phyloP scores from a whole-genome alignment of 2,888 invertebrate genomes.

The Conchocele bisecta region DNA sequence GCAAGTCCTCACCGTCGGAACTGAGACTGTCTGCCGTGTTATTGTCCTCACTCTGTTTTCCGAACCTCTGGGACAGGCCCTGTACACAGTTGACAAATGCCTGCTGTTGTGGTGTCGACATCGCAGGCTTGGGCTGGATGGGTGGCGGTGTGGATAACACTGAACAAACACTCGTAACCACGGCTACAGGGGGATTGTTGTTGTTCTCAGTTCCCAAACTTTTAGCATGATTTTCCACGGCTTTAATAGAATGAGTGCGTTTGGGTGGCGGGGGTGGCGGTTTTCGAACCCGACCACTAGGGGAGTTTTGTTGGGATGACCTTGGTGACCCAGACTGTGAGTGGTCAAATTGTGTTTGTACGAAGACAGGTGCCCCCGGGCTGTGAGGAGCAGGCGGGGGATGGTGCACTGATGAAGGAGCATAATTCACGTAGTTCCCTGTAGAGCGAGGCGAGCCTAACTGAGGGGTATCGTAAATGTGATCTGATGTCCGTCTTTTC shows the following conservation, averaged over 20 bases:
- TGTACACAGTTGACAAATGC: conserved; percentile 82
- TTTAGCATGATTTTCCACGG: conserved; percentile 12
- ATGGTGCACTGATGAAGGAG: conserved; percentile 59
- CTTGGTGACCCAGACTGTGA: conserved; percentile 64
- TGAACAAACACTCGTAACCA: not conserved
- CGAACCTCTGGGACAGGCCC: conserved; percentile 76
- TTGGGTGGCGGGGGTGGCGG: conserved; percentile 84
- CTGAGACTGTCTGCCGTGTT: conserved; percentile 71
- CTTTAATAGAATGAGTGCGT: conserved; percentile 82
- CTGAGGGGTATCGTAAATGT: conserved; percentile 74
- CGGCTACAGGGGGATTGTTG: not conserved
- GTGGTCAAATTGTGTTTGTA: conserved; percentile 63
- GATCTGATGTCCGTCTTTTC: conserved; percentile 61
- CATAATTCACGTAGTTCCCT: conserved; percentile 55
- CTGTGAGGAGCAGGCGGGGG: conserved; percentile 35
- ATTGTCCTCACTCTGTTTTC: conserved; percentile 76
- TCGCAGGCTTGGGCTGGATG: conserved; percentile 58
- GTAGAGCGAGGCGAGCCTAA: conserved; percentile 57
- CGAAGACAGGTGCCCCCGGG: conserved; percentile 54
- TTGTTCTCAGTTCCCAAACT: conserved; percentile 5
- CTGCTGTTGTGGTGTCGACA: conserved; percentile 68
- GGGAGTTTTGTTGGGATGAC: conserved; percentile 45
- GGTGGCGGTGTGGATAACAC: conserved; percentile 56
- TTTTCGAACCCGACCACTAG: conserved; percentile 69
- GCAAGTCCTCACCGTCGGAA: conserved; percentile 78